Evolutionary conservation across 64 coral and sea anemone genomes (phyloP).

Genomic region (Montipora cactus): DNA sequence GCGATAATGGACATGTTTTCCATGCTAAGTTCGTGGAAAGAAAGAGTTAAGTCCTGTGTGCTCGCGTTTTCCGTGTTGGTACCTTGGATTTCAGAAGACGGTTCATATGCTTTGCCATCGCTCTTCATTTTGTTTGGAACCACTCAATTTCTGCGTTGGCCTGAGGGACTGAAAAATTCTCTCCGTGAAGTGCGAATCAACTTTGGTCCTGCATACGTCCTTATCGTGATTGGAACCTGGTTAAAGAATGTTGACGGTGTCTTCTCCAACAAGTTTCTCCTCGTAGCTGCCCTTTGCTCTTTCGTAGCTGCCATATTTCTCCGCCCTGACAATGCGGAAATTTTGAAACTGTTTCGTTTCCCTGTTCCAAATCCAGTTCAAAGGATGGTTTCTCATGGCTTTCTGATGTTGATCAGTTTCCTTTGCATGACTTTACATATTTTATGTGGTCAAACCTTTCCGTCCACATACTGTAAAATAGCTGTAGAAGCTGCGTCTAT

Average conservation of each 20-base stretch:
- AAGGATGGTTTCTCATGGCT: neutral
- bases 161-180: neutral
- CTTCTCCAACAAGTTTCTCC: neutral
- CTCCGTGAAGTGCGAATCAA: slow-evolving; percentile 17
- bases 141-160: neutral
- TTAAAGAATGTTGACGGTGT: neutral
- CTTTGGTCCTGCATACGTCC: neutral
- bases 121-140: neutral
- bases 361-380: neutral
- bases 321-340: slow-evolving; percentile 22
- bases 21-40: neutral
- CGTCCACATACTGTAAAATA: neutral
- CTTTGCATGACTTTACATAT: neutral
- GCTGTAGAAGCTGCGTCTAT: neutral
- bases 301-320: slow-evolving; percentile 17
- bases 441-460: neutral
- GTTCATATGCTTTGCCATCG: neutral
- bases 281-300: neutral
- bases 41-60: neutral
- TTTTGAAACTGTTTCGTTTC: neutral
- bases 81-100: neutral
- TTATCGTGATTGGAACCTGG: neutral
- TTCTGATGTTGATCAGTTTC: neutral
- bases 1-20: neutral
- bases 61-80: neutral